Percentiles rank a stretch among this genome's conserved stretches.
phyloP scores from a whole-genome alignment of 2,113 vertebrate genomes.

The Leptobrachium leishanense region DNA sequence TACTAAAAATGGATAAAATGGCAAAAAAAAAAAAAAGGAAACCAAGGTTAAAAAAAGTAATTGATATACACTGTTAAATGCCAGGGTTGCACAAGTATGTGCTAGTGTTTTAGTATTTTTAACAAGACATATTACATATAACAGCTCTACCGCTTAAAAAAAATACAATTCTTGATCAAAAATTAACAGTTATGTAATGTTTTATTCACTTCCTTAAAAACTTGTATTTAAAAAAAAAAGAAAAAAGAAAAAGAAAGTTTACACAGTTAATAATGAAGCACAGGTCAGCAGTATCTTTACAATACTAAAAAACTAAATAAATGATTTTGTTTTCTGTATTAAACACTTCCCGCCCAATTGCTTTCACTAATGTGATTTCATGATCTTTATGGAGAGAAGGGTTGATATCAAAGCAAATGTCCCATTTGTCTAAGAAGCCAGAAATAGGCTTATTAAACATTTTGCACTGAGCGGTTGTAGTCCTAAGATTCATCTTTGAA shows the following conservation, averaged over 20 bases:
- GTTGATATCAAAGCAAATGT: slow-evolving; percentile 67
- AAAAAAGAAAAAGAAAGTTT: slow-evolving; percentile 81
- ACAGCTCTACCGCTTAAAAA: slow-evolving; percentile 90
- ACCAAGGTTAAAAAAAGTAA: slow-evolving; percentile 63
- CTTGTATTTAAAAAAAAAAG: slow-evolving; percentile 83
- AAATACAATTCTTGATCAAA: slow-evolving; percentile 71
- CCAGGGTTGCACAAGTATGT: slow-evolving; percentile 77
- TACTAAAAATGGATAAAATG: slow-evolving; percentile 60
- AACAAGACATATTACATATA: slow-evolving; percentile 81
- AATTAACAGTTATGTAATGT: slow-evolving; percentile 78
- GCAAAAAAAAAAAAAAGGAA: slow-evolving; percentile 64
- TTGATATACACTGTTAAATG: slow-evolving; percentile 68
- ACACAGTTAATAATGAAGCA: slow-evolving; percentile 96
- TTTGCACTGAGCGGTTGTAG: slow-evolving; percentile 69
- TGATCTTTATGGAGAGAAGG: slow-evolving; percentile 77
- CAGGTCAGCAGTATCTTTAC: slow-evolving; percentile 96
- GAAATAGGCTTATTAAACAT: slow-evolving; percentile 65
- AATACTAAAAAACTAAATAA: slow-evolving; percentile 99
- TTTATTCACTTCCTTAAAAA: slow-evolving; percentile 79
- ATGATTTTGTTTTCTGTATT: slow-evolving; percentile 83
- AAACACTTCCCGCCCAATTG: slow-evolving; percentile 74
- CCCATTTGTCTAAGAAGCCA: slow-evolving; percentile 70
- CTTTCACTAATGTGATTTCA: slow-evolving; percentile 77
- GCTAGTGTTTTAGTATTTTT: slow-evolving; percentile 76
- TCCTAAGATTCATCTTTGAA: slow-evolving; percentile 68